phyloP scores from a whole-genome alignment of 1,140 invertebrate species.

The Drosophila takahashii region DNA sequence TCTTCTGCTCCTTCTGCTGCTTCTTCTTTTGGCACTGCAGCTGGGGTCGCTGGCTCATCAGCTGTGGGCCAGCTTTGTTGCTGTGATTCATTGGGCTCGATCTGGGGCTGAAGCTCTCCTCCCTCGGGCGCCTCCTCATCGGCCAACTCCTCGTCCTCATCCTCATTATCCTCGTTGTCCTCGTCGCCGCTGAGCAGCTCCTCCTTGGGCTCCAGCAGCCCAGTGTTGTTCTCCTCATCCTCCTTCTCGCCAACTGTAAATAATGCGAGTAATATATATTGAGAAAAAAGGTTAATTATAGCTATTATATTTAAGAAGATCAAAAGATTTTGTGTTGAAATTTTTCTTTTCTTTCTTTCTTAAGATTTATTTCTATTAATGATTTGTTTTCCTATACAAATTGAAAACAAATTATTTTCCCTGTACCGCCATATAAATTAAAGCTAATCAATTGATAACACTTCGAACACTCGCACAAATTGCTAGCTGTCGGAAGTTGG shows the following conservation, averaged over 20 bases:
- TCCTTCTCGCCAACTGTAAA: conserved; percentile 79
- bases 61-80: conserved; percentile 59
- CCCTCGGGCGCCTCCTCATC: conserved; percentile 39
- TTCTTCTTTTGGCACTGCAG: conserved; percentile 44
- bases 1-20: conserved; percentile 63
- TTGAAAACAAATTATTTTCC: not conserved
- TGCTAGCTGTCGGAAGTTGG: conserved; percentile 38
- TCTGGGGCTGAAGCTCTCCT: conserved; percentile 10
- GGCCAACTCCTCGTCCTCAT: conserved; percentile 36
- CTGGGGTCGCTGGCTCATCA: conserved; percentile 53
- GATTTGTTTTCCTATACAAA: not conserved
- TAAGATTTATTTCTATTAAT: no score
- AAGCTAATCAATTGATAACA: conserved; percentile 56
- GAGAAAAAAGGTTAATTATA: not conserved
- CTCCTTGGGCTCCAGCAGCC: conserved; percentile 77
- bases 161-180: conserved; percentile 53
- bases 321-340: no score
- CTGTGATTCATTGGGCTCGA: conserved; percentile 70
- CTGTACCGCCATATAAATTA: conserved; percentile 6
- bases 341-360: no score
- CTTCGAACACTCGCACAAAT: conserved; percentile 55
- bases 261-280: conserved; percentile 9
- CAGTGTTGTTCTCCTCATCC: conserved; percentile 54
- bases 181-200: conserved; percentile 74
- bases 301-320: no score